Evolutionary conservation across 2,888 invertebrate species (phyloP), one percentile per base, ranked within the genome.

Genomic region (Parapristionchus giblindavisi): DNA sequence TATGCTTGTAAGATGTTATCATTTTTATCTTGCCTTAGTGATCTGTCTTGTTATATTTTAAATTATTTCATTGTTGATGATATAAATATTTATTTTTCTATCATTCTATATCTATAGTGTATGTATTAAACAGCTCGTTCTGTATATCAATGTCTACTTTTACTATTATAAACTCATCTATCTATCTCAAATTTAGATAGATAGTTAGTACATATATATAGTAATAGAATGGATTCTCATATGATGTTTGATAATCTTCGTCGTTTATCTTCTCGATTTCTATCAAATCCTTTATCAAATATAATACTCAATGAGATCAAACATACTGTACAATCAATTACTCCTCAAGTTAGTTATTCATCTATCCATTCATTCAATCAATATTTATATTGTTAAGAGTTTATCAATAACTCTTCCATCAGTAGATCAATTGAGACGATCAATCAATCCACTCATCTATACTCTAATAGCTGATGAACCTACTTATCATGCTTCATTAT

Each of bases 381-480:
- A n/a, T n/a, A n/a, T n/a, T n/a, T n/a, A n/a, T 14, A 11, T n/a
- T 58, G 14, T 52, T 54, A n/a, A 70, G 56, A 5, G 24, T 6
- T 17, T 70, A 2, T 21, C 27, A 11, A 14, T 70, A 2, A 36
- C 70, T 43, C 70, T 70, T 54, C 54, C 56, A 17, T 54, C 56
- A 27, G 6, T 48, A n/a, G 34, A 36, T 21, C 4, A 17, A 54
- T 21, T 34, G 14, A 36, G 4, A 36, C 70, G 4, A 2, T 11
- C 3, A 36, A 6, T 29, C n/a, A 32, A 34, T 70, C 70, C 56
- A 36, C 2, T 54, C 38, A 1, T 70, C 29, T 58, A 58, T n/a
- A 17, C 60, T 29, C 29, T 29, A 14, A 38, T 72, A 11, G 72
- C 72, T 6, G 72, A 72, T 14, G 27, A 56, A 14, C 56, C 58